Base-by-base conservation (phyloP, 2,888 invertebrate species). In the Pachymerium ferrugineum region DNA sequence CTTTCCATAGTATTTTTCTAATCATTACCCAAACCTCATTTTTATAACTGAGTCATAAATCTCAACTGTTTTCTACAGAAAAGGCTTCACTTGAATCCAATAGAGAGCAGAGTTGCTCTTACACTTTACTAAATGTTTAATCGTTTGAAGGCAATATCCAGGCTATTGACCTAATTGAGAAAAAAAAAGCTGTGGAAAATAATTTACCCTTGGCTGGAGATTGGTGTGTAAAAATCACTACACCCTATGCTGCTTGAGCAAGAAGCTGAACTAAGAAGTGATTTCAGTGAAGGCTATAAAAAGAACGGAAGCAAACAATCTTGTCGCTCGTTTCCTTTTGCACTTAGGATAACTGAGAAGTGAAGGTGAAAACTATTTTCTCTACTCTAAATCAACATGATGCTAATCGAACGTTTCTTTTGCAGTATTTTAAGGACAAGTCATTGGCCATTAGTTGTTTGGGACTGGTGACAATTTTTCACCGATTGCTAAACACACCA, bases 131-230 rank as follows among this genome's bases (percentile, higher is more conserved):
- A 62, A 62, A 62, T 62, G 62, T 62, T 62, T 62, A 62, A 62
- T 62, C 62, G 62, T 62, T 62, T 62, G 62, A 62, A 62, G 62
- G 62, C 62, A 62, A 62, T 62, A 62, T 62, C 62, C 62, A 28
- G 62, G 62, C 62, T 62, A 62, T 62, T 62, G 62, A 62, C 62
- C 62, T 62, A 62, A 62, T 62, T 62, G 62, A 62, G 62, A 62
- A 62, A 62, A 47, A 47, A 47, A 62, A 62, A 62, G 25, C n/a
- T n/a, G 28, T 10, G 16, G 62, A 62, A 62, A 62, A 62, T 62
- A 62, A 62, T 62, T 62, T 62, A 62, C 62, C 62, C 62, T 62
- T 62, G 62, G 62, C 62, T 62, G 62, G 62, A 62, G 62, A 62
- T 62, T 62, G 62, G 25, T 28, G 62, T 62, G 62, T 62, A 62